These are phyloP conservation scores for Xestoiulus laeticollis DNA, from an alignment of 2,888 invertebrate genomes.

Conservation along the genomic window DNA sequence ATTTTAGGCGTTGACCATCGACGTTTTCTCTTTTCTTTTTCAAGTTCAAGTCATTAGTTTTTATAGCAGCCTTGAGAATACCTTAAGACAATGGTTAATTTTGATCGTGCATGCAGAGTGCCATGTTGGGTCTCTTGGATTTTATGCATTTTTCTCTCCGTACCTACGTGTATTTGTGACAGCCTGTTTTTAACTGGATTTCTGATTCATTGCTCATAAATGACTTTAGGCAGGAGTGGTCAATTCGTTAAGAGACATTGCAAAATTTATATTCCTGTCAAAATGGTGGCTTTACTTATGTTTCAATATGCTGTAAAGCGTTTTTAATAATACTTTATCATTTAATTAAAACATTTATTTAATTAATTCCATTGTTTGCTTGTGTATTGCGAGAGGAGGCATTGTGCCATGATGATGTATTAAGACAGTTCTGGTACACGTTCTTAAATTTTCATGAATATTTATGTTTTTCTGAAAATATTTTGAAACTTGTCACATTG, in stretches of 20 bases:
- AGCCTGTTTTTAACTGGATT: not conserved
- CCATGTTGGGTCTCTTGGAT: not conserved
- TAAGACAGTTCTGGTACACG: not conserved
- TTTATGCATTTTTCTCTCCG: not conserved
- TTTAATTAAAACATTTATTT: slow-evolving; percentile 5
- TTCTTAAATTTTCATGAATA: not conserved
- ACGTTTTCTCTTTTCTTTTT: not conserved
- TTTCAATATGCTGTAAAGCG: not conserved
- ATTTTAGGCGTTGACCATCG: slow-evolving; percentile 30
- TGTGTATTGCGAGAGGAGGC: not conserved
- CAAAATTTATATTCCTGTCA: slow-evolving; percentile 3
- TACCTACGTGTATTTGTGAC: not conserved
- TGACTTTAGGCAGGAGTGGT: not conserved
- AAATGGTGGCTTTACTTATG: not conserved
- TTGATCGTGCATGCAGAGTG: not conserved
- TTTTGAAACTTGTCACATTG: too few relatives aligned
- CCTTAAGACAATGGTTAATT: slow-evolving; percentile 30
- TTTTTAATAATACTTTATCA: not conserved
- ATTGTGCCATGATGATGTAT: not conserved
- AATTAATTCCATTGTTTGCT: not conserved
- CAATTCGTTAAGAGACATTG: not conserved
- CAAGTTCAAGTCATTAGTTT: not conserved
- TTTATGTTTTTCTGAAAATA: not conserved
- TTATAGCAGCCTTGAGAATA: not conserved
- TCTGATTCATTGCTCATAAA: not conserved